Base-by-base conservation (phyloP, 2,113 vertebrate species). In the Oncorhynchus tshawytscha region DNA sequence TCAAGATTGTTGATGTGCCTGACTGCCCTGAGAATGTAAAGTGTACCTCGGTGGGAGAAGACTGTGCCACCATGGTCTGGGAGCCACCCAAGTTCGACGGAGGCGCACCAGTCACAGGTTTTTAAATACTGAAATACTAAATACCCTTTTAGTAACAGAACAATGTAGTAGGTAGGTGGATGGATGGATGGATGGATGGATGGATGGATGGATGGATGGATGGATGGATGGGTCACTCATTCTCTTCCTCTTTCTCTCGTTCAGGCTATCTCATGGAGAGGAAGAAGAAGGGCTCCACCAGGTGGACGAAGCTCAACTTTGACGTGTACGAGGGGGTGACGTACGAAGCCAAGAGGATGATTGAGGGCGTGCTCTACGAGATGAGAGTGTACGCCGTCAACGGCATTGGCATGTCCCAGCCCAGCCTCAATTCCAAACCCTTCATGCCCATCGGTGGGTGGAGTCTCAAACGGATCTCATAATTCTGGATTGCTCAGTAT, bases 301-400 rank as follows among this genome's bases (percentile, higher is more conserved):
- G 95, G 81, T 97, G 96, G 96, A 96, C 96, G 76, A 97, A 96
- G 86, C 90, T 97, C 74, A 97, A 97, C 89, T 97, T 96, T 27
- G 96, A 97, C 27, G 92, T 95, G 0, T 95, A 91, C 25, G 81
- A 91, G 0, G 90, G 87, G 0, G 92, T 89, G 0, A 93, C 92
- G 2, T 97, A 95, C 0, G 94, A 96, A 77, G 94, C 95, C 5
- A 95, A 94, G 84, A 94, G 93, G 81, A 97, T 97, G 96, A 97
- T 97, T n/a, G 96, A 97, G 85, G 96, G 96, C 0, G 0, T 96
- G 16, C 73, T 95, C 25, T 97, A 97, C 1, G 96, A 97, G 92
- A 97, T 97, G 93, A 93, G 95, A 9, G 95, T 97, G 59, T 97
- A 92, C 0, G 95, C 96, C 0, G 87, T 96, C 79, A 97, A 97